Evolutionary conservation across 1,140 invertebrate species (phyloP).

Genomic region (Drosophila nikananu): DNA sequence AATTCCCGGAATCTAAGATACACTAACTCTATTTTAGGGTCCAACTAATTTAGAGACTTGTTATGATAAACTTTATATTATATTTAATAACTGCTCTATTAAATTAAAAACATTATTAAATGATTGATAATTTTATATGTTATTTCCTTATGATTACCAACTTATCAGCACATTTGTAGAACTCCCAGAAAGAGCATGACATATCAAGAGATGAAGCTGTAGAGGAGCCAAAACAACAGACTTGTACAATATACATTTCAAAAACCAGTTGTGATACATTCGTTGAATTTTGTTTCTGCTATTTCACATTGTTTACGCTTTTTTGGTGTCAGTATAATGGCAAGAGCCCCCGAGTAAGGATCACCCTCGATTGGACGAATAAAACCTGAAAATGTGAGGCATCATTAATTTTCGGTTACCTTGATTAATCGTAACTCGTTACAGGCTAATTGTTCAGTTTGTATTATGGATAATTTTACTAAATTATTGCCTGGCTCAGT

Average conservation of each 20-base stretch:
- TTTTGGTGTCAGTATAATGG: constrained; percentile 35
- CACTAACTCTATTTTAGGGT: not conserved
- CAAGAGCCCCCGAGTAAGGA: constrained; percentile 50
- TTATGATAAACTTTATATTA: accelerated
- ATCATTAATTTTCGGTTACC: not conserved
- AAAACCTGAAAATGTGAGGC: constrained; percentile 39
- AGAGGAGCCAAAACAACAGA: constrained; percentile 30
- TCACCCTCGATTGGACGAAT: constrained; percentile 5
- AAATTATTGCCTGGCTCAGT: constrained; percentile 12
- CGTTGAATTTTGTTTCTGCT: constrained; percentile 28
- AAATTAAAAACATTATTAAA: not conserved
- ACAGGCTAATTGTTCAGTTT: constrained; percentile 15
- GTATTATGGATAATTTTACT: constrained; percentile 1
- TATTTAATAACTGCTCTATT: not conserved
- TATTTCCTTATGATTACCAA: not conserved
- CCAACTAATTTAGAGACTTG: not conserved
- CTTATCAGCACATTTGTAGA: not conserved
- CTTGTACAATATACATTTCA: constrained; percentile 24
- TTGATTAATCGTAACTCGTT: not conserved
- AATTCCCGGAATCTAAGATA: not conserved
- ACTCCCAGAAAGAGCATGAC: constrained; percentile 5
- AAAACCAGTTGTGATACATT: constrained; percentile 50
- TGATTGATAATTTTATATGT: not conserved
- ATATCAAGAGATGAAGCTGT: constrained; percentile 25
- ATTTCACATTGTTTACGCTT: constrained; percentile 13